Evolutionary conservation across 2,797 vertebrate species (phyloP).

Genomic region (Somateria mollissima): DNA sequence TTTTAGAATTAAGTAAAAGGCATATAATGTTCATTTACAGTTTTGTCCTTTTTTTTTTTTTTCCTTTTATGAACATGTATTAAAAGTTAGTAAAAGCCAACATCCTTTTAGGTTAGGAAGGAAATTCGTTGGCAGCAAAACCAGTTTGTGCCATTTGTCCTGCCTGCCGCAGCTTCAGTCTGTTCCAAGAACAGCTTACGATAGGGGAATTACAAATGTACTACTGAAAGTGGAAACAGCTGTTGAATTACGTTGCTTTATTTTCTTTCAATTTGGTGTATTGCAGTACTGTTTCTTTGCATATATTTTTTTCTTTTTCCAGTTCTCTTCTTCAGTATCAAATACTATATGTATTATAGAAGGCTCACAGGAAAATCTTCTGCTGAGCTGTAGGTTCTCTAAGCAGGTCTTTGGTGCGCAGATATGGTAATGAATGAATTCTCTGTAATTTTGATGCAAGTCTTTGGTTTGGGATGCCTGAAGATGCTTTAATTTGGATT

Average conservation of each 20-base stretch:
- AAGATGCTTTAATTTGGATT: constrained; percentile 1
- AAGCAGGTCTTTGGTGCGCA: neutral
- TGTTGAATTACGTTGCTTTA: neutral
- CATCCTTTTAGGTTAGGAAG: neutral
- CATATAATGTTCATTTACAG: neutral
- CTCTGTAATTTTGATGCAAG: neutral
- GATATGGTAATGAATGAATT: neutral
- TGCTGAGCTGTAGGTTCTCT: neutral
- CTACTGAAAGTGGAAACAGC: neutral
- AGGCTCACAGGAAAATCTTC: neutral
- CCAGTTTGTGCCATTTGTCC: neutral
- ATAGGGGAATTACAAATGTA: neutral
- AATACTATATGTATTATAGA: neutral
- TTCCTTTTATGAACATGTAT: neutral
- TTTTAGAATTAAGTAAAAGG: neutral
- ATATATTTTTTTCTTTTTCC: neutral
- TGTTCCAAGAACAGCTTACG: neutral
- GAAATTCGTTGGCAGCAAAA: neutral
- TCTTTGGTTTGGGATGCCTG: neutral
- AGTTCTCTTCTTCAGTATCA: neutral
- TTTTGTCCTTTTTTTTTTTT: neutral
- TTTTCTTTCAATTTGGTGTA: neutral
- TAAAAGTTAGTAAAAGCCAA: neutral
- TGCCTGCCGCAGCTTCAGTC: neutral
- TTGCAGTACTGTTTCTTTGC: neutral